Conservation (phyloP, 2,888 invertebrate genomes). For the Melipona beecheii region DNA sequence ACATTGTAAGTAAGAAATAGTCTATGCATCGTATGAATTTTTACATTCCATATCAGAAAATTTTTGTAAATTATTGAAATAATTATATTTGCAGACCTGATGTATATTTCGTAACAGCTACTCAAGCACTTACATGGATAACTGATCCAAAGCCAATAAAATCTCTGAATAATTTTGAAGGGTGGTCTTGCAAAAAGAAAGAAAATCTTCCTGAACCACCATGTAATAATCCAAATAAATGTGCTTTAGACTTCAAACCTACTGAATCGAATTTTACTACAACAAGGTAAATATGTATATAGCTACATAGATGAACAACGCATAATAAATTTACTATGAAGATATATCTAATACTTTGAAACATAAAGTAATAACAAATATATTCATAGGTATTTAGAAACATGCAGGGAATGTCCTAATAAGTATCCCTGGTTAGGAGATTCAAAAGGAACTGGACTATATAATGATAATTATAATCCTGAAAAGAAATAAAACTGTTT, state of each 20-base stretch:
- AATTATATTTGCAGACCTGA: constrained; percentile 88
- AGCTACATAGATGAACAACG: not conserved
- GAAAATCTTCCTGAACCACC: constrained; percentile 90
- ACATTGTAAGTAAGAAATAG: constrained; percentile 86
- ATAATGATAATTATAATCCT: constrained; percentile 92
- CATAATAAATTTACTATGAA: not conserved
- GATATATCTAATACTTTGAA: not conserved
- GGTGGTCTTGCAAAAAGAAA: constrained; percentile 92
- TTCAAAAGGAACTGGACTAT: constrained; percentile 92
- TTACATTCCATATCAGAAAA: not conserved
- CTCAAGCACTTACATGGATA: constrained; percentile 96
- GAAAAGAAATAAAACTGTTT: constrained; percentile 84
- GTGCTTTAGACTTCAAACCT: constrained; percentile 92
- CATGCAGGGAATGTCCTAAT: constrained; percentile 93
- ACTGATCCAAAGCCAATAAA: constrained; percentile 92
- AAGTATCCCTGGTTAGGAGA: constrained; percentile 95
- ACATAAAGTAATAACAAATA: constrained; percentile 11
- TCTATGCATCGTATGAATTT: not conserved
- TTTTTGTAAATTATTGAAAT: not conserved
- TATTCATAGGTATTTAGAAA: constrained; percentile 90
- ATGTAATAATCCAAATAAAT: constrained; percentile 93
- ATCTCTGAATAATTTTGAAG: constrained; percentile 89
- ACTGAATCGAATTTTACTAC: constrained; percentile 91
- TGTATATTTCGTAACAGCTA: constrained; percentile 94
- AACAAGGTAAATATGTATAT: constrained; percentile 86